A percentile compares a stretch with the other conserved stretches of the same genome.
Conservation (phyloP, 2,888 invertebrate species). For the Kuschelorhynchus macadamiae region DNA sequence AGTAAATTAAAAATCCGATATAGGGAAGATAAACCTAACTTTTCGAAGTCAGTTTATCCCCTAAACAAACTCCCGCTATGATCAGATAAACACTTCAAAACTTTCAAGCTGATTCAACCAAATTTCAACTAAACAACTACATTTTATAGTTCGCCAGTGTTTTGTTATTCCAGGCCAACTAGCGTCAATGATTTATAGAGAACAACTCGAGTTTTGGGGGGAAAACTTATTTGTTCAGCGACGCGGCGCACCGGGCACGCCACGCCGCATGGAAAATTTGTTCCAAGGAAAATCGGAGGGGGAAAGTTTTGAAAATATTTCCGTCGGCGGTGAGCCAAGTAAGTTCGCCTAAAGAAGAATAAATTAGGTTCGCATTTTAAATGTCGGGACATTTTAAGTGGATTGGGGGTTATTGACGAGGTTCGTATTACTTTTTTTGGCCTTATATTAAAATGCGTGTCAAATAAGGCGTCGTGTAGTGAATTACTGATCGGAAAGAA, state of each 20-base stretch:
- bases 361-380: background rate
- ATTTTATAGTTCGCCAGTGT: conserved; percentile 32
- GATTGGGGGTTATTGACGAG: too few relatives aligned
- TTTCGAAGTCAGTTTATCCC: too few relatives aligned
- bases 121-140: conserved; percentile 28
- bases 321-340: background rate
- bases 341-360: background rate
- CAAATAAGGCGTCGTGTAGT: background rate
- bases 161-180: conserved; percentile 45
- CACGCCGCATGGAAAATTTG: conserved; percentile 12
- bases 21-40: too few relatives aligned
- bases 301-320: conserved; percentile 5
- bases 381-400: background rate
- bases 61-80: background rate
- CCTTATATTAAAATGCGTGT: too few relatives aligned
- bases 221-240: conserved; percentile 38
- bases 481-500: too few relatives aligned
- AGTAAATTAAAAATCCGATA: too few relatives aligned
- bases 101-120: conserved; percentile 26
- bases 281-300: background rate
- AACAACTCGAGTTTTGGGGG: conserved; percentile 26
- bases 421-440: too few relatives aligned
- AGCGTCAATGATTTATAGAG: conserved; percentile 37
- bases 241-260: conserved; percentile 5
- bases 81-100: conserved; percentile 24